Conservation (phyloP, 2,888 invertebrate genomes). For the Cancer borealis region DNA sequence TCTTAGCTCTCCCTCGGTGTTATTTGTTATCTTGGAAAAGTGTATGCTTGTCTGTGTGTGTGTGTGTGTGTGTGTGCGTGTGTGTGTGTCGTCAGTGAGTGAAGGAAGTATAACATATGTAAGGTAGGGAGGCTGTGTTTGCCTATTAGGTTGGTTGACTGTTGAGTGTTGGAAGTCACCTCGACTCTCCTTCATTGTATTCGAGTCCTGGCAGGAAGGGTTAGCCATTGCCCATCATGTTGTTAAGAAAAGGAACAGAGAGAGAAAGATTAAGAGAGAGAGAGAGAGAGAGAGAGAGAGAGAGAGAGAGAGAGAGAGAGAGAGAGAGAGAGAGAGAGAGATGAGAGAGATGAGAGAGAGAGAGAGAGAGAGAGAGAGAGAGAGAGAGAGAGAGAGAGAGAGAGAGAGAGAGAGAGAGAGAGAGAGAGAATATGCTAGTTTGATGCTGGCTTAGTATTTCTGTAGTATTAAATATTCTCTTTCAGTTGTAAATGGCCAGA, state of each 20-base stretch:
- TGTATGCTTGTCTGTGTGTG: neutral
- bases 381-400: no score
- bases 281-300: neutral
- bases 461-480: slow-evolving; percentile 63
- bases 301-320: neutral
- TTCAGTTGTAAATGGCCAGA: slow-evolving; percentile 64
- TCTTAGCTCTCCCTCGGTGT: neutral
- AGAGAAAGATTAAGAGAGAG: no score
- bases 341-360: no score
- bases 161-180: neutral
- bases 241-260: neutral
- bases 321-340: no score
- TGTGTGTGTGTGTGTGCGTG: neutral
- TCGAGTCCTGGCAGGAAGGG: neutral
- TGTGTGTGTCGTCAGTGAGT: neutral
- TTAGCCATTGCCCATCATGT: neutral
- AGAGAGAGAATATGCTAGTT: neutral
- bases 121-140: neutral
- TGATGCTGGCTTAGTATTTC: slow-evolving; percentile 59
- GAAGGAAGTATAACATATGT: neutral
- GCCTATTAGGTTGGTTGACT: neutral
- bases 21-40: neutral
- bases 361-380: no score
- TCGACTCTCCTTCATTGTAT: neutral
- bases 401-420: neutral